phyloP scores from a whole-genome alignment of 2,888 invertebrate genomes.

The Perithous albicinctus region DNA sequence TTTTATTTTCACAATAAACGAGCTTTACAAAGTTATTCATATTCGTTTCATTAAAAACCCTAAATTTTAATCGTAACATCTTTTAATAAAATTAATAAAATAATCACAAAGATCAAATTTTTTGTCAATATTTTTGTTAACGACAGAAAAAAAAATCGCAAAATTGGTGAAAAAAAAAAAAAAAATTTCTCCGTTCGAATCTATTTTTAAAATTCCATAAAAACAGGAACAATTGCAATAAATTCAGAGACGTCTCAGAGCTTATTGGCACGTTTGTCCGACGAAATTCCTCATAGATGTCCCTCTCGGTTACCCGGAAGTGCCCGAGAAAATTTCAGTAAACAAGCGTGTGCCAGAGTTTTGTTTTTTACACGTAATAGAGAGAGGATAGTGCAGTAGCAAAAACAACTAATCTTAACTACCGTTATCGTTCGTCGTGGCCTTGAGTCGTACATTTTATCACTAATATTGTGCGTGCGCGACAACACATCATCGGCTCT shows the following conservation, averaged over 20 bases:
- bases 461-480: slow-evolving; percentile 39
- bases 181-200: neutral
- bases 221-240: neutral
- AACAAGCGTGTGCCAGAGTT: slow-evolving; percentile 27
- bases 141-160: too few species aligned
- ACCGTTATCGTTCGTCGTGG: slow-evolving; percentile 49
- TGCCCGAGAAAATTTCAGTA: slow-evolving; percentile 9
- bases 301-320: slow-evolving; percentile 5
- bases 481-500: neutral
- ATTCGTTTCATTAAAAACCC: too few species aligned
- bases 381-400: slow-evolving; percentile 37
- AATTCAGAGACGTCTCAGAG: neutral
- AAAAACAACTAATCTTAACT: slow-evolving; percentile 48
- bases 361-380: slow-evolving; percentile 33
- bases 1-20: too few species aligned
- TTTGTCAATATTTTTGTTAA: too few species aligned
- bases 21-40: too few species aligned
- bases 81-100: too few species aligned
- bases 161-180: neutral
- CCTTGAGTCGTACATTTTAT: slow-evolving; percentile 55
- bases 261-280: neutral
- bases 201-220: slow-evolving; percentile 5
- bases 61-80: too few species aligned
- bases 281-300: slow-evolving; percentile 1
- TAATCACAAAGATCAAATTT: too few species aligned